Evolutionary conservation across 2,797 vertebrate genomes (phyloP), one percentile per base, ranked within the genome.

Genomic region (Hafferia zeledoni): DNA sequence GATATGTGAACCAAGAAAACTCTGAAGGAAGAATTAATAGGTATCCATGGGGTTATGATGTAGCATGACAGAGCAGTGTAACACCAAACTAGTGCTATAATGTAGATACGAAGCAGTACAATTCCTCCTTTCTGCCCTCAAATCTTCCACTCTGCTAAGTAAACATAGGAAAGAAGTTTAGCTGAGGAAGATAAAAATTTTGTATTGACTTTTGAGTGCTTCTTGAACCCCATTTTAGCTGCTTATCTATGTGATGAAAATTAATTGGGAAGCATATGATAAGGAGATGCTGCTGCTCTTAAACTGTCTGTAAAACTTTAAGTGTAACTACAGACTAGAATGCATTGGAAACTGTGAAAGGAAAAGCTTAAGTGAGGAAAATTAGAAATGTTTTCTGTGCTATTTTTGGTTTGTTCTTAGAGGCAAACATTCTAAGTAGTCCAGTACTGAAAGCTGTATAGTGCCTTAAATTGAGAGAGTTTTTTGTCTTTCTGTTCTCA

Each of bases 1-100:
- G 78, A 87, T 89, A 94, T 15, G 68, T 31, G 50, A 87, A 84
- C 95, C 84, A 72, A 92, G 79, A 57, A 47, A 92, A 72, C 65
- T 78, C 23, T 61, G 85, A 85, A 85, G 65, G 52, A 59, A 25
- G 30, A 74, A 60, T 75, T 65, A 75, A 50, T 79, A 50, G 43
- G 25, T 69, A 59, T 90, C 78, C 14, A 5, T n/a, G 65, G 49
- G 49, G 31, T 89, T 89, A 43, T 53, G 63, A 30, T 63, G 35
- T 37, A 71, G 60, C 31, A 39, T 35, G 76, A 60, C 53, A 89
- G 56, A 79, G 64, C 57, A 72, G 43, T 63, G 35, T 72, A 68
- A 53, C 31, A 30, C 37, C 47, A 28, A 43, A 13, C 39, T 47
- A 11, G 53, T 75, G 41, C 56, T 79, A 33, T 64, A 83, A 55